Base-by-base conservation (phyloP, 2,113 vertebrate genomes). In the Pungitius pungitius region DNA sequence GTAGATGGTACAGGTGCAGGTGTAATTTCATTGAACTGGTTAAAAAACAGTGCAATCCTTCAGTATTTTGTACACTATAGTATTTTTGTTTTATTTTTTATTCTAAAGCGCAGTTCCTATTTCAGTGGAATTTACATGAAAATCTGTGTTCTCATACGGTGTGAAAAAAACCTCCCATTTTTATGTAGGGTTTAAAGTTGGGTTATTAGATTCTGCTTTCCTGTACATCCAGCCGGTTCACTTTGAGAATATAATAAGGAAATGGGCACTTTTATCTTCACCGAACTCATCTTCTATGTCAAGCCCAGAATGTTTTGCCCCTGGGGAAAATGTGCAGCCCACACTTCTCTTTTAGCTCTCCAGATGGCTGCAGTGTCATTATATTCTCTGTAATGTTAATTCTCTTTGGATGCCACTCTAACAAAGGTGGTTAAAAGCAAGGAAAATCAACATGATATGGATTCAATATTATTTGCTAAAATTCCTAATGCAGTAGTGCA, bases 281-380 rank as follows among this genome's bases (percentile, higher is more conserved):
- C 49, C 45, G 37, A 69, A 55, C 57, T 73, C 62, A 39, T 69
- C 22, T 27, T 64, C 24, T 14, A 35, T 51, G 69, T 64, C 49
- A 77, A 74, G 60, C 59, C 45, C 69, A 59, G 35, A 24, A 61
- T 62, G 57, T 62, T 75, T 80, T 35, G 54, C 9, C 42, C 59
- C 10, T 24, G 9, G 35, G 74, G 37, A 26, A 45, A 43, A 70
- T 69, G 51, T 54, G 8, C 35, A 51, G 49, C 27, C 56, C 27
- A 37, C 57, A 27, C 13, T 22, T 66, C 40, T 73, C 39, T 67
- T 67, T 64, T 52, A 57, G 61, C 17, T 58, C 40, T 65, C 61
- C 71, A 67, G 58, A 56, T 64, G 67, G 59, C 42, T 47, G 37
- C 12, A 52, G n/a, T 69, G 68, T 47, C 71, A 72, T 75, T 72